These are phyloP conservation scores for Melanotus villosus DNA, from an alignment of 2,888 invertebrate species.

Conservation along the genomic window DNA sequence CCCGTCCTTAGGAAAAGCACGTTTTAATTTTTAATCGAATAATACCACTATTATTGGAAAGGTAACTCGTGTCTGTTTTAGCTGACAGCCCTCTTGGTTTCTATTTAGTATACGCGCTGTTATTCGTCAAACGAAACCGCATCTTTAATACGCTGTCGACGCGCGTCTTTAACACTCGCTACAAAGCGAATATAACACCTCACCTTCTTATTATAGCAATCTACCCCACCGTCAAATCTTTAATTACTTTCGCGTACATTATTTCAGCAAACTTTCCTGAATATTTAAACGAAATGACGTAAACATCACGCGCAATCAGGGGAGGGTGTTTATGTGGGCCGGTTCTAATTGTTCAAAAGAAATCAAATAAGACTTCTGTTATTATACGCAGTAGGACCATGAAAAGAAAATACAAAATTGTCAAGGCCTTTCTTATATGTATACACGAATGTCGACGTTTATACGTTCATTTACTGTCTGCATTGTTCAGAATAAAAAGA, in stretches of 20 bases:
- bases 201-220: constrained; percentile 33
- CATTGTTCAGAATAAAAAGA: too few relatives aligned
- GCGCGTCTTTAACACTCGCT: constrained; percentile 42
- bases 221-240: constrained; percentile 48
- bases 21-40: constrained; percentile 12
- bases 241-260: constrained; percentile 48
- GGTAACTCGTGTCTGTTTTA: constrained; percentile 23
- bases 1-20: neutral
- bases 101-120: constrained; percentile 39
- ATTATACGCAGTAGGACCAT: neutral
- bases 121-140: constrained; percentile 55
- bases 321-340: neutral
- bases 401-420: too few relatives aligned
- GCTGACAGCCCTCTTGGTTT: constrained; percentile 38
- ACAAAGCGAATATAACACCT: constrained; percentile 41
- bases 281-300: constrained; percentile 26
- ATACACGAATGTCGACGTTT: too few relatives aligned
- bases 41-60: constrained; percentile 10
- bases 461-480: too few relatives aligned
- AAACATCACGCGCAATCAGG: neutral
- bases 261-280: constrained; percentile 29
- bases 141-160: constrained; percentile 54
- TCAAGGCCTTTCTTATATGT: too few relatives aligned
- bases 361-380: neutral
- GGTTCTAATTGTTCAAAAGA: neutral